Evolutionary conservation across 1,140 invertebrate genomes (phyloP).

Genomic region (Planococcus citri): DNA sequence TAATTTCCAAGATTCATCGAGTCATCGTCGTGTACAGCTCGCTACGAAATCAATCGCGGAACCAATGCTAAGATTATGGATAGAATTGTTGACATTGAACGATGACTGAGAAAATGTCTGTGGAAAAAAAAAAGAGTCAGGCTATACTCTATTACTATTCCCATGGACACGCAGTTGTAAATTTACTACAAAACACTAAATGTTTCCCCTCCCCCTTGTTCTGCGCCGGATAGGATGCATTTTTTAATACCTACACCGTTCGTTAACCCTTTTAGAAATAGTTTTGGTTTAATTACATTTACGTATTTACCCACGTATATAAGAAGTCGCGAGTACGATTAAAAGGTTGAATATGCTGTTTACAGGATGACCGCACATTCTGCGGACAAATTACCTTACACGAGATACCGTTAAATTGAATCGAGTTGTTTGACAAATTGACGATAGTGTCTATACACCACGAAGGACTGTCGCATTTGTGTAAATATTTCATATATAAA

Average conservation of each 20-base stretch:
- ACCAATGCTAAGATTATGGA: not conserved
- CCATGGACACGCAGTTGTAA: not conserved
- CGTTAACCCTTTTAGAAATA: no score
- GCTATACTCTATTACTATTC: not conserved
- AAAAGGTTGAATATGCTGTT: no score
- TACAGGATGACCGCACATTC: no score
- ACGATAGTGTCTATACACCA: not conserved
- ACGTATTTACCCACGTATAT: no score
- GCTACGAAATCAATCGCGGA: not conserved
- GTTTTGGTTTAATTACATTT: no score
- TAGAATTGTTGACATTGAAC: not conserved
- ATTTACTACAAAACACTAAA: not conserved
- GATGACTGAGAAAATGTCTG: not conserved
- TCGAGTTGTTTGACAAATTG: not conserved
- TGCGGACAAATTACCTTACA: no score
- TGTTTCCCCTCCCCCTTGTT: no score
- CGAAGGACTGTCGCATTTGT: not conserved
- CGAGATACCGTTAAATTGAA: not conserved
- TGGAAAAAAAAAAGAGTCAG: not conserved
- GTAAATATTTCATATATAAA: no score
- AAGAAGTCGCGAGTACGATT: no score
- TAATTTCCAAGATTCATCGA: not conserved
- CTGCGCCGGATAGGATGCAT: no score
- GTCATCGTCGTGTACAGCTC: no score
- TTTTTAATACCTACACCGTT: no score